phyloP scores from a whole-genome alignment of 2,888 invertebrate species.

The Eupithecia subumbrata region DNA sequence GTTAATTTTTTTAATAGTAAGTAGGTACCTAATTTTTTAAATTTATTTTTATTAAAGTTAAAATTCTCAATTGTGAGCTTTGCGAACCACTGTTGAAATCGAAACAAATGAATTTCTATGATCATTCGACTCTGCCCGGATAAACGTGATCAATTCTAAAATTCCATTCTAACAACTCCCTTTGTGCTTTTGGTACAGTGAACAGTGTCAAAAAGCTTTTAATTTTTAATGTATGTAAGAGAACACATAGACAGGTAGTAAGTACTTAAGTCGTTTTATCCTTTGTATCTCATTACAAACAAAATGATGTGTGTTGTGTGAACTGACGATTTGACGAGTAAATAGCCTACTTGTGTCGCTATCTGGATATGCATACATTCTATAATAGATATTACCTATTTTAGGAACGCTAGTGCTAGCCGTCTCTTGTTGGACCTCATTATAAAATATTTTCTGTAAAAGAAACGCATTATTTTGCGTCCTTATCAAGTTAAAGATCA shows the following conservation, averaged over 20 bases:
- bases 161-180: not conserved
- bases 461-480: not conserved
- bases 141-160: not conserved
- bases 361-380: not conserved
- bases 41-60: too few relatives aligned
- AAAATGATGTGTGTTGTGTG: not conserved
- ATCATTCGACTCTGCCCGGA: not conserved
- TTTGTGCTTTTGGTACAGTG: not conserved
- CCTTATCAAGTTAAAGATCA: not conserved
- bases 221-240: not conserved
- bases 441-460: not conserved
- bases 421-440: not conserved
- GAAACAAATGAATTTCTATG: not conserved
- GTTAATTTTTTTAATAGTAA: not conserved
- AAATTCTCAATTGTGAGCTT: too few relatives aligned
- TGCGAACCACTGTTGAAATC: not conserved
- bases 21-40: too few relatives aligned
- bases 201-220: not conserved
- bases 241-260: not conserved
- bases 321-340: conserved; percentile 5
- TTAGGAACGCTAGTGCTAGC: not conserved
- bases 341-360: not conserved
- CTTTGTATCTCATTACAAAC: not conserved
- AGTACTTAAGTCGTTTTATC: not conserved
- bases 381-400: not conserved